Conservation (phyloP, 2,113 vertebrate genomes). For the Apodemus sylvaticus region DNA sequence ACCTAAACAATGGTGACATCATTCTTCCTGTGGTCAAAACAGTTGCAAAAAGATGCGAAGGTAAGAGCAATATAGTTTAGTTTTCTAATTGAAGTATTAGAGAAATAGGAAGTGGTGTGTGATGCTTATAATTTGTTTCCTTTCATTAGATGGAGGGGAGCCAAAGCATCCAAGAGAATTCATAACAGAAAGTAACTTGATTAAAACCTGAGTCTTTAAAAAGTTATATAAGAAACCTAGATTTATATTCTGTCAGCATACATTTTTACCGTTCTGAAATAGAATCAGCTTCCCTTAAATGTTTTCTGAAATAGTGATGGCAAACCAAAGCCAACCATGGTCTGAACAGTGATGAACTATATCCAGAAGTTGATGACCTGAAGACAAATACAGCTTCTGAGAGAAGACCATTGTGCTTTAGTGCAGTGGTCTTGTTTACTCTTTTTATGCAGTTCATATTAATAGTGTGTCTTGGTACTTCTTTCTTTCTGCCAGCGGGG, state of each 20-base stretch:
- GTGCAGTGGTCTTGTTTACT: neutral
- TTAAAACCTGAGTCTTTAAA: neutral
- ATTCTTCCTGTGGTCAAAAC: rapidly evolving
- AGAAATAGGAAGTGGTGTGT: neutral
- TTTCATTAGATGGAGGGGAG: neutral
- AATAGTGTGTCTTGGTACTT: neutral
- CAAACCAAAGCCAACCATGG: too few relatives aligned
- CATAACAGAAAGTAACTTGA: neutral
- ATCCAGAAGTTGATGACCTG: constrained; percentile 77
- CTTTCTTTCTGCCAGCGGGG: neutral
- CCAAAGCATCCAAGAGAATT: neutral
- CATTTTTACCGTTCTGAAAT: neutral
- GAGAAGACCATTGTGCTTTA: neutral
- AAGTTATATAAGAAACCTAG: neutral
- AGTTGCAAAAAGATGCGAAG: rapidly evolving
- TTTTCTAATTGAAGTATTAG: neutral
- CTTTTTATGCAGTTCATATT: neutral
- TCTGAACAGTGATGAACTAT: constrained; percentile 64
- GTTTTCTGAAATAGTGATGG: neutral
- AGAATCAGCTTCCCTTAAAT: neutral
- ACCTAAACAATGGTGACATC: neutral
- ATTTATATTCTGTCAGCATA: neutral
- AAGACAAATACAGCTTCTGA: constrained; percentile 24
- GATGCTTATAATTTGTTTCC: neutral
- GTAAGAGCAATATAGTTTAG: neutral